These are phyloP conservation scores for Protodeltote pygarga DNA, from an alignment of 2,888 invertebrate genomes.

Conservation along the genomic window DNA sequence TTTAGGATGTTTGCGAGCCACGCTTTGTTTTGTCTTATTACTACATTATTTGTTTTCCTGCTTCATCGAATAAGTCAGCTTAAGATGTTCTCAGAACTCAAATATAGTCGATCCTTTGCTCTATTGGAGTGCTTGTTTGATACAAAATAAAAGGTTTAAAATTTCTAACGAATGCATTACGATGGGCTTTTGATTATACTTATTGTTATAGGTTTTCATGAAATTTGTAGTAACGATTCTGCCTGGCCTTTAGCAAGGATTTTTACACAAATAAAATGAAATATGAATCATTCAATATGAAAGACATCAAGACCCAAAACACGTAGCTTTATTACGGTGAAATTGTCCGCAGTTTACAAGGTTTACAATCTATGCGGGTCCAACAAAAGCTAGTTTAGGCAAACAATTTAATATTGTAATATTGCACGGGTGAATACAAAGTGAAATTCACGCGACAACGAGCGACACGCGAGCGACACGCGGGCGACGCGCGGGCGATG, in stretches of 20 bases:
- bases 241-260: too few relatives aligned
- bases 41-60: conserved; percentile 50
- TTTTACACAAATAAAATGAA: neutral
- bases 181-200: too few relatives aligned
- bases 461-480: conserved; percentile 10
- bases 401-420: conserved; percentile 32
- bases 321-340: neutral
- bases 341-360: conserved; percentile 10
- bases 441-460: conserved; percentile 23
- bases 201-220: too few relatives aligned
- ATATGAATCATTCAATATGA: neutral
- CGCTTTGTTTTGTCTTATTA: conserved; percentile 53
- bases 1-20: conserved; percentile 60
- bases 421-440: conserved; percentile 29
- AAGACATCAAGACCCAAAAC: conserved; percentile 2
- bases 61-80: conserved; percentile 53
- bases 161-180: neutral
- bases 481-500: conserved; percentile 8
- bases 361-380: conserved; percentile 19
- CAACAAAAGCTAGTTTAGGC: conserved; percentile 33
- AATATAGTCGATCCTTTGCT: conserved; percentile 40
- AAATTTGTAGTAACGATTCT: neutral
- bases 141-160: conserved; percentile 9
- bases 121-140: conserved; percentile 7
- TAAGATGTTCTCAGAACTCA: conserved; percentile 45